phyloP scores from a whole-genome alignment of 2,888 invertebrate species.

The Caenorhabditis sulstoni region DNA sequence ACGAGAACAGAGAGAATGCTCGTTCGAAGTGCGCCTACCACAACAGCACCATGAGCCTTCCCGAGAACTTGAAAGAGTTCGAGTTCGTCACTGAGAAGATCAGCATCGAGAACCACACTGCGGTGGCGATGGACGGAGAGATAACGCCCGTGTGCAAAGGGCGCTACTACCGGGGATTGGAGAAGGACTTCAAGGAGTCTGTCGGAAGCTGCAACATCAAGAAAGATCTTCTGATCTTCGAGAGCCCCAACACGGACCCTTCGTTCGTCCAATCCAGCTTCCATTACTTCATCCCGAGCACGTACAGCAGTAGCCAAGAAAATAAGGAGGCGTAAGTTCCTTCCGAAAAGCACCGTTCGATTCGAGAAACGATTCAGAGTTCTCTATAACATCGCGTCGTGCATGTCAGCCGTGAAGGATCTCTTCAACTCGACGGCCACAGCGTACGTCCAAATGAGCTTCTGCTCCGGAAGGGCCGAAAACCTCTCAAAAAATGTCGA shows the following conservation, averaged over 20 bases:
- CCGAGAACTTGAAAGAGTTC: slow-evolving; percentile 5
- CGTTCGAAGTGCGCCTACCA: background rate
- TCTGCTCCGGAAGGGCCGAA: too few relatives aligned
- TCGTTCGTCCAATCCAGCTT: too few relatives aligned
- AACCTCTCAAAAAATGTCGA: too few relatives aligned
- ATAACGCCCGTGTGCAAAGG: slow-evolving; percentile 1
- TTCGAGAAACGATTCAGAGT: too few relatives aligned
- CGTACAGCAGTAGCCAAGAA: too few relatives aligned
- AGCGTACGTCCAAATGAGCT: too few relatives aligned
- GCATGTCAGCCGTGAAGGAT: too few relatives aligned
- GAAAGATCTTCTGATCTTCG: background rate
- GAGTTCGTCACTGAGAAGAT: background rate
- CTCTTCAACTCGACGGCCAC: too few relatives aligned
- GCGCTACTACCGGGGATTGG: background rate
- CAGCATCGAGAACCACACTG: background rate
- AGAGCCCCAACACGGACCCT: slow-evolving; percentile 8
- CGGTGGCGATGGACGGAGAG: slow-evolving; percentile 10
- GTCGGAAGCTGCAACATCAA: slow-evolving; percentile 1
- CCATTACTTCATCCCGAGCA: too few relatives aligned
- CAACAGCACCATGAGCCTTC: background rate
- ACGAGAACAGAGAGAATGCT: background rate
- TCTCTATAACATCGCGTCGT: too few relatives aligned
- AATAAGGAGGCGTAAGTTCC: too few relatives aligned
- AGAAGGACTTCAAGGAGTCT: background rate
- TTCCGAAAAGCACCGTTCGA: too few relatives aligned